Evolutionary conservation across 1,140 invertebrate genomes (phyloP), one percentile per base, ranked within the genome.

Genomic region (Sitophilus oryzae): DNA sequence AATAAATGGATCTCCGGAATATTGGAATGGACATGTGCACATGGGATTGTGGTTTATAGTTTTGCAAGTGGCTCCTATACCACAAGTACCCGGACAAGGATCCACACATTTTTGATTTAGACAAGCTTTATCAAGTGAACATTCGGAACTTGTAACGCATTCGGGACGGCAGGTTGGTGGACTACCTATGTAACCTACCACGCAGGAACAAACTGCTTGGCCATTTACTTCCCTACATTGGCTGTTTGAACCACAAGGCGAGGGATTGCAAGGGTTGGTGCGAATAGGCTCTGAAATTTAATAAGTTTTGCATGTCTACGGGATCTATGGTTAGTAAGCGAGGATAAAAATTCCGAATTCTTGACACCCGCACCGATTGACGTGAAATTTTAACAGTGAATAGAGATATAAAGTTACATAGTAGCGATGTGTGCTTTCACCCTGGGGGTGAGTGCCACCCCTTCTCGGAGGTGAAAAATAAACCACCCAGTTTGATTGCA

Each of bases 31-130:
- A 66, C 84, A 86, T 54, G 70, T 76, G 64, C 83, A 85, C 52
- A 82, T 79, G 3, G 82, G 79, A 65, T 79, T 78, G 63, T 85
- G 84, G 68, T 81, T 81, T 19, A 81, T 71, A 4, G 82, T 79
- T 59, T 74, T 68, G 65, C 83, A 85, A 48, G 74, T 69, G 8
- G 83, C 81, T 54, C 76, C 73, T n/a, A 78, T 68, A 8, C 82
- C 83, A 67, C 83, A 86, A 6, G 79, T 77, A 47, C 79, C 82
- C 22, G 73, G 73, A 58, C 82, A 85, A 19, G 82, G 82, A 63
- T 83, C 73, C 23, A 76, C 73, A 68, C 79, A 82, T 73, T 80
- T 82, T 59, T 80, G 76, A 63, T 80, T 79, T 50, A 74, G 72
- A 62, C 79, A 81, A 11, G 79, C 79, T 67, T 74, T 71, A 57